Base-by-base conservation (phyloP, 2,113 vertebrate genomes). In the Loxodonta africana region DNA sequence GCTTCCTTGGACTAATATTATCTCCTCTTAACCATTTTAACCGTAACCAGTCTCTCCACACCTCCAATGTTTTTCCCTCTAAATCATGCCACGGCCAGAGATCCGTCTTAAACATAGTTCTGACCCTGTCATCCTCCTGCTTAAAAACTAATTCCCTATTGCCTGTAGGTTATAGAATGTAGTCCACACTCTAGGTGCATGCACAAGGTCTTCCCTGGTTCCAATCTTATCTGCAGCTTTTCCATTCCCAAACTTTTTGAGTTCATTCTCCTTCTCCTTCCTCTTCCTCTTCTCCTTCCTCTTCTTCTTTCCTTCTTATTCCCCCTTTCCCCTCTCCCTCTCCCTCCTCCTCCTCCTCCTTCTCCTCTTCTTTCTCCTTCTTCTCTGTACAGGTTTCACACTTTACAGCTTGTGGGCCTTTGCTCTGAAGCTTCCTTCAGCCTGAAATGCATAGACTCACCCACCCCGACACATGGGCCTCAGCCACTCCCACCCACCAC, bases 401-500 rank as follows among this genome's bases (percentile, higher is more conserved):
- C 25, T 76, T 90, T 44, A 81, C 5, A 95, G n/a, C 57, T 28
- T 20, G 0, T 23, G 8, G 51, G 12, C 18, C 46, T 83, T 57
- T 76, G 23, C 17, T 63, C 3, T 1, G 9, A 23, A 69, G 33
- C 20, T 37, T 84, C 8, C 41, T 87, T 90, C 30, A 46, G 7
- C 30, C n/a, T 73, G 0, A 21, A 85, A 46, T n/a, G 21, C 17
- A n/a, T 1, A 26, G 6, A 11, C 51, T 0, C 30, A 48, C 48
- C 15, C 6, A n/a, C 46, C 4, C 62, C 15, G 2, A 30, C 28
- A 30, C 8, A 74, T 28, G 28, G n/a, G 17, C 7, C 4, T 33
- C 17, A 25, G 4, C 23, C n/a, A 25, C 1, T 3, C 18, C 41
- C 33, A 8, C 7, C 2, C 1, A 1, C 23, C 81, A 82, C 12